phyloP scores from a whole-genome alignment of 35 echinoderm and acorn worm genomes.

The Lytechinus pictus region DNA sequence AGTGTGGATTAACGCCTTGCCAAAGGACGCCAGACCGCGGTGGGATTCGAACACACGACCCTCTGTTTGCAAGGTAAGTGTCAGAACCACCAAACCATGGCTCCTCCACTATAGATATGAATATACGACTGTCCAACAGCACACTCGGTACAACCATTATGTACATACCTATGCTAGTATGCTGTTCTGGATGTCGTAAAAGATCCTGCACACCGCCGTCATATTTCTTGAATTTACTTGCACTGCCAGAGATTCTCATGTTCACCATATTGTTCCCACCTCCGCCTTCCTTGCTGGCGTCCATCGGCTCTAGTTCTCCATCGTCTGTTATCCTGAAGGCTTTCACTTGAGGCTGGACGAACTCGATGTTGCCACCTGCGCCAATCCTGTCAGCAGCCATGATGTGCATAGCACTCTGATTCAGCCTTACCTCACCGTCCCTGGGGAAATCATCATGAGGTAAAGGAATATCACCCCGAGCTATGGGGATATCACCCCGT shows the following conservation, averaged over 20 bases:
- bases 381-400: not conserved
- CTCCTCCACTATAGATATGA: too few species aligned
- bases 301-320: not conserved
- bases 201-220: not conserved
- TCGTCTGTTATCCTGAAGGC: not conserved
- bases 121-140: too few species aligned
- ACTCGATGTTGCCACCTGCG: not conserved
- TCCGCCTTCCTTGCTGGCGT: not conserved
- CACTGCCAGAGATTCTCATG: not conserved
- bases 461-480: not conserved
- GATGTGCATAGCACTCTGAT: not conserved
- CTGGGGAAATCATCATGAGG: too few species aligned
- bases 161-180: not conserved
- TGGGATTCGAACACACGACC: too few species aligned
- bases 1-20: too few species aligned
- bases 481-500: not conserved
- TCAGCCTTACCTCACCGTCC: not conserved
- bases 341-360: not conserved
- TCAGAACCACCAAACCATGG: too few species aligned
- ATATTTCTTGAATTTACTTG: not conserved
- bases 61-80: too few species aligned
- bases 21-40: too few species aligned
- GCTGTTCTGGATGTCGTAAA: not conserved
- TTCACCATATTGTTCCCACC: not conserved
- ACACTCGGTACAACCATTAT: too few species aligned